Evolutionary conservation across 1,140 invertebrate species (phyloP).

Genomic region (Drosophila cardini): DNA sequence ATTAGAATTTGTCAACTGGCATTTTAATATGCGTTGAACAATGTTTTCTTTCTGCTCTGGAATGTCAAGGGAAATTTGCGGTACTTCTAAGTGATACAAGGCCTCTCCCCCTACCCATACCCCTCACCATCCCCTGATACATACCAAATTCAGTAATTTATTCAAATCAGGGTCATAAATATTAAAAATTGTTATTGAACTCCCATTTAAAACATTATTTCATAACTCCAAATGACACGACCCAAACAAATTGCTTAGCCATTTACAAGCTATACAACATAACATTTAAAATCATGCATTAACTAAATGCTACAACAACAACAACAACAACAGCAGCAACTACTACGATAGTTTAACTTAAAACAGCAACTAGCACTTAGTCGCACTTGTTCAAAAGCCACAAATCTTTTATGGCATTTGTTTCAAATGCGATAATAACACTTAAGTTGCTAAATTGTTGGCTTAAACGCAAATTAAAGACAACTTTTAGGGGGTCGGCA

Average conservation of each 20-base stretch:
- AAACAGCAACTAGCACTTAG: conserved; percentile 63
- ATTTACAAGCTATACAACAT: conserved; percentile 38
- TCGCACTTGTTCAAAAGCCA: conserved; percentile 58
- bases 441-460: conserved; percentile 76
- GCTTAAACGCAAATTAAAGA: conserved; percentile 69
- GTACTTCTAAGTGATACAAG: not conserved
- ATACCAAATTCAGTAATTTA: not conserved
- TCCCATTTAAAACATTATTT: not conserved
- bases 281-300: conserved; percentile 49
- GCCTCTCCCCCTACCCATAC: no score
- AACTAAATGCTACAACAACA: conserved; percentile 44
- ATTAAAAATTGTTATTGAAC: not conserved
- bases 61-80: conserved; percentile 34
- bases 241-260: conserved; percentile 40
- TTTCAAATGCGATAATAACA: conserved; percentile 75
- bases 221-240: not conserved
- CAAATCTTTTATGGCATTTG: conserved; percentile 74
- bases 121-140: not conserved
- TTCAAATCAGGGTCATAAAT: not conserved
- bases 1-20: conserved; percentile 49
- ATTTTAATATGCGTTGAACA: conserved; percentile 40
- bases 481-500: conserved; percentile 37
- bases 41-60: conserved; percentile 24
- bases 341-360: conserved; percentile 18
- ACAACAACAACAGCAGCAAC: conserved; percentile 11